phyloP scores from a whole-genome alignment of 2,888 invertebrate genomes.

The Pseudococcus jackbeardsleyi region DNA sequence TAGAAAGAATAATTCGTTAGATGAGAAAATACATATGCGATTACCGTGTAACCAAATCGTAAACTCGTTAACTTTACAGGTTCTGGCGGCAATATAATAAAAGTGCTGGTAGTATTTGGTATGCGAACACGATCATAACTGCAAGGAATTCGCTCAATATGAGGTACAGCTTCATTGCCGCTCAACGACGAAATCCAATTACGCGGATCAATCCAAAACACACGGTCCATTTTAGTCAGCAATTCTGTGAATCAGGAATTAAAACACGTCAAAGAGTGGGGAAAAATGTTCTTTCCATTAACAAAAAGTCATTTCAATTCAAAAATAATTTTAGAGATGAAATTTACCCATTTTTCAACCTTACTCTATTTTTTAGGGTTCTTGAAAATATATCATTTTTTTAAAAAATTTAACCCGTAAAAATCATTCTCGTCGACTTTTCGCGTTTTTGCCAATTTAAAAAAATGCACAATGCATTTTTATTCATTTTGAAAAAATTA shows the following conservation, averaged over 20 bases:
- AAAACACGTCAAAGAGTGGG: not conserved
- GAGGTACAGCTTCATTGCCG: slow-evolving; percentile 66
- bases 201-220: slow-evolving; percentile 67
- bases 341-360: too few species aligned
- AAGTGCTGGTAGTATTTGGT: slow-evolving; percentile 65
- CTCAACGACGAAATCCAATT: slow-evolving; percentile 65
- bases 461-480: too few species aligned
- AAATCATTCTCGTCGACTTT: too few species aligned
- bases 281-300: too few species aligned
- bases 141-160: slow-evolving; percentile 67
- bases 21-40: not conserved
- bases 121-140: slow-evolving; percentile 66
- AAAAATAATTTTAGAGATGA: too few species aligned
- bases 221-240: not conserved
- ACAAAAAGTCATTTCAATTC: too few species aligned
- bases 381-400: too few species aligned
- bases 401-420: too few species aligned
- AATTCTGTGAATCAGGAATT: not conserved
- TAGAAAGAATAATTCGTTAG: too few species aligned
- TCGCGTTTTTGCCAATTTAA: too few species aligned
- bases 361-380: too few species aligned
- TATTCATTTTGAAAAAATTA: too few species aligned
- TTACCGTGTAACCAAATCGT: slow-evolving; percentile 58
- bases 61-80: slow-evolving; percentile 55
- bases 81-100: slow-evolving; percentile 66